These are phyloP conservation scores for Ageneiosus marmoratus DNA, from an alignment of 2,113 vertebrate species.

Conservation along the genomic window DNA sequence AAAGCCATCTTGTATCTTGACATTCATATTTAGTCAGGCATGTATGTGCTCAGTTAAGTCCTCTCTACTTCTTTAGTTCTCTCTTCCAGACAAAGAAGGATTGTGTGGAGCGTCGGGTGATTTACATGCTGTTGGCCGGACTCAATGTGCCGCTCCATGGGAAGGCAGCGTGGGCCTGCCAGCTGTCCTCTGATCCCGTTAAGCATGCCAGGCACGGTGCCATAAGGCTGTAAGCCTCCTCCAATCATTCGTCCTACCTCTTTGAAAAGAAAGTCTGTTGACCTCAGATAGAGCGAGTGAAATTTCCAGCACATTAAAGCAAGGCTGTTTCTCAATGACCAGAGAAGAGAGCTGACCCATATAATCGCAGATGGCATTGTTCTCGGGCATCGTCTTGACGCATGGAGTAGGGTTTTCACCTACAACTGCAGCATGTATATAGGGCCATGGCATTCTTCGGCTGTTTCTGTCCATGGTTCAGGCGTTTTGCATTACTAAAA, in stretches of 20 bases:
- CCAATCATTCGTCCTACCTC: conserved; percentile 56
- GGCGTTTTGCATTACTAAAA: conserved; percentile 54
- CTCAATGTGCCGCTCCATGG: conserved; percentile 48
- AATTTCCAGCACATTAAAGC: conserved; percentile 60
- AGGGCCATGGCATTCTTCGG: conserved; percentile 40
- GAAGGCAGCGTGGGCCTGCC: conserved; percentile 53
- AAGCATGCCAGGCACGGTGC: conserved; percentile 62
- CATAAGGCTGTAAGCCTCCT: conserved; percentile 57
- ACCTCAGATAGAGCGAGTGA: conserved; percentile 60
- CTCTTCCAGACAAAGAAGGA: conserved; percentile 55
- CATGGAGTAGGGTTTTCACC: conserved; percentile 30
- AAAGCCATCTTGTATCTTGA: conserved; percentile 51
- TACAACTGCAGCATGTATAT: conserved; percentile 31
- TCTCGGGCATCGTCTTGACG: conserved; percentile 44
- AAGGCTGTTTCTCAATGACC: conserved; percentile 55
- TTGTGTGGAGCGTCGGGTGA: conserved; percentile 53
- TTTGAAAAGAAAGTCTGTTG: conserved; percentile 63
- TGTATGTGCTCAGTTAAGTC: conserved; percentile 48
- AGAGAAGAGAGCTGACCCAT: conserved; percentile 59
- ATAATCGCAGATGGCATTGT: conserved; percentile 58
- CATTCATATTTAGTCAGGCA: conserved; percentile 47
- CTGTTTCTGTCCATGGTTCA: conserved; percentile 51
- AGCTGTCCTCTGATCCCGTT: conserved; percentile 59
- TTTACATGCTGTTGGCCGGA: conserved; percentile 56
- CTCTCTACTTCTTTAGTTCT: conserved; percentile 51